Conservation (phyloP, 2,888 invertebrate genomes). For the Phengaris arion region DNA sequence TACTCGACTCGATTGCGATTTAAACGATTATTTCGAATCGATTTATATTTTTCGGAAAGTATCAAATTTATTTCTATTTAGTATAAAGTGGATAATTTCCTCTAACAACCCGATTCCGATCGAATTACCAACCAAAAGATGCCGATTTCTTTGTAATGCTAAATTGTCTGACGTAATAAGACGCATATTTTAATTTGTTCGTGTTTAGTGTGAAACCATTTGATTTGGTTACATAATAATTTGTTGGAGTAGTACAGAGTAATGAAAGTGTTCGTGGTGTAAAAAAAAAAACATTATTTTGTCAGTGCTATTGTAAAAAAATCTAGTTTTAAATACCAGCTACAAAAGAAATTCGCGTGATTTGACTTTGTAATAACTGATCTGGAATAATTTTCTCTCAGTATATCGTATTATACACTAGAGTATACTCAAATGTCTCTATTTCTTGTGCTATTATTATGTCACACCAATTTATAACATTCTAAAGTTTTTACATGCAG, state of each 20-base stretch:
- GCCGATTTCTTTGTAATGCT: slow-evolving; percentile 36
- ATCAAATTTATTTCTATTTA: slow-evolving; percentile 32
- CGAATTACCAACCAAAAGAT: slow-evolving; percentile 41
- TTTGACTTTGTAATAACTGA: too few relatives aligned
- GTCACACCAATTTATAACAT: too few relatives aligned
- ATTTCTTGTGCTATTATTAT: too few relatives aligned
- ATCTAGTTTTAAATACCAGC: too few relatives aligned
- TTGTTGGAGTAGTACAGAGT: slow-evolving; percentile 30
- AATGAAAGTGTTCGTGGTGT: slow-evolving; percentile 17
- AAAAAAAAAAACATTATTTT: too few relatives aligned
- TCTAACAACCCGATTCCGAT: slow-evolving; percentile 40
- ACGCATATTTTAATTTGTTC: slow-evolving; percentile 15
- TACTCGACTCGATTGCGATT: background rate
- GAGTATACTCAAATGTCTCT: too few relatives aligned
- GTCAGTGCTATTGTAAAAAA: too few relatives aligned
- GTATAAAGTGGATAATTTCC: slow-evolving; percentile 40
- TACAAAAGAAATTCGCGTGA: too few relatives aligned
- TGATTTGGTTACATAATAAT: slow-evolving; percentile 8
- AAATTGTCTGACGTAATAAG: slow-evolving; percentile 34
- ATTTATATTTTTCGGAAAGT: slow-evolving; percentile 1
- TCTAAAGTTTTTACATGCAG: too few relatives aligned
- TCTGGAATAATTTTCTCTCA: too few relatives aligned
- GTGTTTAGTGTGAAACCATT: background rate
- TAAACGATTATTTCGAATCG: slow-evolving; percentile 18
- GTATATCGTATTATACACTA: too few relatives aligned